A percentile compares a stretch with the other conserved stretches of the same genome.
These are phyloP conservation scores for Pachypeltis micranthus DNA, from an alignment of 1,140 invertebrate species.

Conservation along the genomic window DNA sequence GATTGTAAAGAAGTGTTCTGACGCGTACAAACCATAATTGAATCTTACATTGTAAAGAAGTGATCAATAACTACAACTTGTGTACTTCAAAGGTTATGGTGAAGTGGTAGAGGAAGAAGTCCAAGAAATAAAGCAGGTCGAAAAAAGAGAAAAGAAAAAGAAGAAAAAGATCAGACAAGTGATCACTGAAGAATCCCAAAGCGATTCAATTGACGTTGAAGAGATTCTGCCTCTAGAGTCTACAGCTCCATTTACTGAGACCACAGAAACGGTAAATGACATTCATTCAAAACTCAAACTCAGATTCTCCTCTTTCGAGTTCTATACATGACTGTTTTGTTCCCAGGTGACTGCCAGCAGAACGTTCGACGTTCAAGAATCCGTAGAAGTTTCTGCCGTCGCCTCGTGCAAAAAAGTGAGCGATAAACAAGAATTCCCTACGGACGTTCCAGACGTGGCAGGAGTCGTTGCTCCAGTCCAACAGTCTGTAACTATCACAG, in stretches of 20 bases:
- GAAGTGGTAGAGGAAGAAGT: constrained; percentile 32
- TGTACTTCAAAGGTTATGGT: constrained; percentile 7
- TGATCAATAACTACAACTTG: too few relatives aligned
- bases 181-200: constrained; percentile 28
- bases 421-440: constrained; percentile 35
- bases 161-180: constrained; percentile 35
- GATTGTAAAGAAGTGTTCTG: constrained; percentile 3
- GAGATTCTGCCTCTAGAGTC: constrained; percentile 40
- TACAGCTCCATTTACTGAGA: constrained; percentile 29
- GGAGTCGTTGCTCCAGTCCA: constrained; percentile 20
- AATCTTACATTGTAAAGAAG: too few relatives aligned
- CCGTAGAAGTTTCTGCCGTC: constrained; percentile 45
- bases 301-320: neutral
- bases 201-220: constrained; percentile 38
- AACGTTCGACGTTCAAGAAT: constrained; percentile 36
- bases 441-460: constrained; percentile 31
- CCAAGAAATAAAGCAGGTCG: constrained; percentile 30
- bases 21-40: neutral
- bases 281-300: too few relatives aligned
- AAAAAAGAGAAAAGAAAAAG: constrained; percentile 39
- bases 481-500: constrained; percentile 36
- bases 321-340: neutral
- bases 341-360: constrained; percentile 22
- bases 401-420: constrained; percentile 49
- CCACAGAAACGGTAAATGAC: constrained; percentile 24